Evolutionary conservation across 2,113 vertebrate genomes (phyloP).

Genomic region (Columbina picui): DNA sequence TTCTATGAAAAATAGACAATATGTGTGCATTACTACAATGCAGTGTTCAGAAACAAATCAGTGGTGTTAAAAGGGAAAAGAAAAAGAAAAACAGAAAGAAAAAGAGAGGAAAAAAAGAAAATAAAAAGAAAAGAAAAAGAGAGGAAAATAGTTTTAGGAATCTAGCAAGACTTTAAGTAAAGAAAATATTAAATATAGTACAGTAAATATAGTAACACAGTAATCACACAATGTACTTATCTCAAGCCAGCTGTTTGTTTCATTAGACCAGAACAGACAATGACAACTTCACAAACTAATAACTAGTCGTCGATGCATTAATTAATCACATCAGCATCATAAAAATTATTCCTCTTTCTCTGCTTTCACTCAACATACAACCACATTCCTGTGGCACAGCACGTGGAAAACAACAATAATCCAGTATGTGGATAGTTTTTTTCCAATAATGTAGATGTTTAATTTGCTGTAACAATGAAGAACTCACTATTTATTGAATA

Average conservation of each 20-base stretch:
- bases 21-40: neutral
- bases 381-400: neutral
- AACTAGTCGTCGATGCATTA: neutral
- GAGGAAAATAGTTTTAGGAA: neutral
- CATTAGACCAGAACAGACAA: neutral
- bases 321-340: neutral
- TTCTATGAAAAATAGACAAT: neutral
- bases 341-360: neutral
- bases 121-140: too few species aligned
- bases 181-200: neutral
- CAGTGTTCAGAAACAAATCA: neutral
- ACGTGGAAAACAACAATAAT: neutral
- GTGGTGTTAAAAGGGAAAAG: accelerated
- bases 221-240: neutral
- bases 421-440: neutral
- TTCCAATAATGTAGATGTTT: neutral
- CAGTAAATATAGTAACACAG: neutral
- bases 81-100: too few species aligned
- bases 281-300: neutral
- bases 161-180: neutral
- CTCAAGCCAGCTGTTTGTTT: neutral
- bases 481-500: neutral
- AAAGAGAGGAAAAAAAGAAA: neutral
- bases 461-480: neutral
- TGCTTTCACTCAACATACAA: neutral